These are phyloP conservation scores for Salminus brasiliensis DNA, from an alignment of 2,113 vertebrate species.

Conservation along the genomic window DNA sequence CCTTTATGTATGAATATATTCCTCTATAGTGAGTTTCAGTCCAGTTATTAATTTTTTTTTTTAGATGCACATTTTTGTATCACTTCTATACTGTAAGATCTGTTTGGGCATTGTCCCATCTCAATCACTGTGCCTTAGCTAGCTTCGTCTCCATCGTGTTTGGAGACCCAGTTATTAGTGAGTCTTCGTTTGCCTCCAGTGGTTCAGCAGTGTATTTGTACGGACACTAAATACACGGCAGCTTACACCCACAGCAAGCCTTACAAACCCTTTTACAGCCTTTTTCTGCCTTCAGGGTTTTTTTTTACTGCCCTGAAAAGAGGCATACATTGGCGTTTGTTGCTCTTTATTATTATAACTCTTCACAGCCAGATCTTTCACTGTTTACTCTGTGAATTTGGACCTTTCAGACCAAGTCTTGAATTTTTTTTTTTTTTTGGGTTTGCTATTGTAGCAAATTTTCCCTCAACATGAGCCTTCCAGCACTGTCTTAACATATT, in stretches of 20 bases:
- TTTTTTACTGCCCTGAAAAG: background rate
- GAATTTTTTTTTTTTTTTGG: no score
- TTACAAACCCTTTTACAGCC: background rate
- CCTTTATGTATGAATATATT: conserved; percentile 48
- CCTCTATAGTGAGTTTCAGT: no score
- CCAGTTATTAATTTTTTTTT: conserved; percentile 50
- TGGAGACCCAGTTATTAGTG: background rate
- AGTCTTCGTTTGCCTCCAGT: no score
- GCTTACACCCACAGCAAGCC: background rate
- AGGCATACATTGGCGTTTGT: background rate
- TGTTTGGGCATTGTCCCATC: conserved; percentile 56
- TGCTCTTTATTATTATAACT: background rate
- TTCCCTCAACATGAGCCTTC: no score
- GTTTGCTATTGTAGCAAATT: background rate
- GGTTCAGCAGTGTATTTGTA: background rate
- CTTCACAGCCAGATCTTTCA: background rate
- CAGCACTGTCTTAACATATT: background rate
- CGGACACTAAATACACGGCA: background rate
- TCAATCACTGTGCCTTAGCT: conserved; percentile 68
- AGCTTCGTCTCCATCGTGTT: conserved; percentile 38
- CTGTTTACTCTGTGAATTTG: background rate
- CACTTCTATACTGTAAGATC: conserved; percentile 60
- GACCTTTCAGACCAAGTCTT: background rate
- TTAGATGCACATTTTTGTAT: conserved; percentile 65
- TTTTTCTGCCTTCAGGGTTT: background rate